Percentiles rank a stretch among this genome's conserved stretches.
Evolutionary conservation across 2,797 vertebrate species (phyloP).

Genomic region (Parauchenoglanis punctatus): DNA sequence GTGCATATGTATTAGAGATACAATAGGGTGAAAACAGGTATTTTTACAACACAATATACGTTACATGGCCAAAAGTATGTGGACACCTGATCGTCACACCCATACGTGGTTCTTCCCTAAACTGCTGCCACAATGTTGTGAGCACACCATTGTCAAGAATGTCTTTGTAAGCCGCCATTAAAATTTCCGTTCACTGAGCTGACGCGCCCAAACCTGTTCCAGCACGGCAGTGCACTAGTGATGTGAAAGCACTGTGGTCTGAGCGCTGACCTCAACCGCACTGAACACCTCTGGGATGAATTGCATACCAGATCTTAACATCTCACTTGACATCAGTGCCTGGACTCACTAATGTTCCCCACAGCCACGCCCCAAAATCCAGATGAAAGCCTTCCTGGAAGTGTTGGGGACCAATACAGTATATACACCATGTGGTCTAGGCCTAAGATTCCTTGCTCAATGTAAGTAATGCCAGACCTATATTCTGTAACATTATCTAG

Average conservation of each 20-base stretch:
- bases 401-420: background rate
- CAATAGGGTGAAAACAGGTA: background rate
- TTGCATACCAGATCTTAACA: background rate
- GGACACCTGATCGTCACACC: background rate
- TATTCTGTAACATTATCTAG: background rate
- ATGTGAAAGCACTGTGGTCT: background rate
- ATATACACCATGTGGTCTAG: background rate
- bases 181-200: background rate
- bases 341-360: background rate
- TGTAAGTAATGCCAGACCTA: background rate
- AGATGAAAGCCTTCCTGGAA: background rate
- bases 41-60: background rate
- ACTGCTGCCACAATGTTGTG: background rate
- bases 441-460: background rate
- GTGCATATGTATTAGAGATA: background rate
- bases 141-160: background rate
- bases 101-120: background rate
- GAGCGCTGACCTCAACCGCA: background rate
- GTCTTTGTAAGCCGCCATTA: background rate
- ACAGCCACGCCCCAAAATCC: background rate
- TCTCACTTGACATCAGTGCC: background rate
- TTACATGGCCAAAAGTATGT: background rate
- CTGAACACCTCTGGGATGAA: background rate
- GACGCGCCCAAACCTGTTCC: background rate
- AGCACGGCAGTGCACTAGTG: background rate